Evolutionary conservation across 1,140 invertebrate species (phyloP).

Genomic region (Aleiodes sp.): DNA sequence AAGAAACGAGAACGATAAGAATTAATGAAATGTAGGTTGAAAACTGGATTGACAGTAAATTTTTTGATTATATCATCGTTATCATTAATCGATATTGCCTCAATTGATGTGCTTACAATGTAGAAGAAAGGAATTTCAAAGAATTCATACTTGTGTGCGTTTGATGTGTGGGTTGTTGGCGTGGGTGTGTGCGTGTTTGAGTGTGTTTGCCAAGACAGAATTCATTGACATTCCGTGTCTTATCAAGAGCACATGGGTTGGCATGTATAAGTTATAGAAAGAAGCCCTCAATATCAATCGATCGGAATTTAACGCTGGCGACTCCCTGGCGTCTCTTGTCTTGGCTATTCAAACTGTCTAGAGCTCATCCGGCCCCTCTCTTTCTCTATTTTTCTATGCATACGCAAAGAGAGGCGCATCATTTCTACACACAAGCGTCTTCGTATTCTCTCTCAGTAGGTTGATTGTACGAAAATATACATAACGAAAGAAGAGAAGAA

Average conservation of each 20-base stretch:
- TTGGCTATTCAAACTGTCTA: slow-evolving; percentile 46
- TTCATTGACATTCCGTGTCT: too few species aligned
- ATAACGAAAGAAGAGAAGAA: not conserved
- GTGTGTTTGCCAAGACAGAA: too few species aligned
- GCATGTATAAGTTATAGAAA: not conserved
- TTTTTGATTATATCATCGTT: too few species aligned
- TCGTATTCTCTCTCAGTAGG: not conserved
- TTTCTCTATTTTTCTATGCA: slow-evolving; percentile 37
- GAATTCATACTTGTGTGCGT: too few species aligned
- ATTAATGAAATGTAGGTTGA: not conserved
- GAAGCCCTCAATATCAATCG: not conserved
- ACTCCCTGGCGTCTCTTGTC: not conserved
- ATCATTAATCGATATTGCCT: too few species aligned
- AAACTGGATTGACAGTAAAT: too few species aligned
- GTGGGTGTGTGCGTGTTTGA: too few species aligned
- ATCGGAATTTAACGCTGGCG: not conserved
- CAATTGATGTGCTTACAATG: too few species aligned
- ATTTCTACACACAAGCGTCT: not conserved
- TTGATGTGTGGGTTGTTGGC: too few species aligned
- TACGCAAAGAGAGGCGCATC: slow-evolving; percentile 19
- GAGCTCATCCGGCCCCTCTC: slow-evolving; percentile 48
- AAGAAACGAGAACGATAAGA: not conserved
- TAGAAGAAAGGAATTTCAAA: too few species aligned
- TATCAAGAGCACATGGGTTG: too few species aligned
- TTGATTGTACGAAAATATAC: not conserved